Evolutionary conservation across 2,888 invertebrate genomes (phyloP), one percentile per base, ranked within the genome.

Genomic region (Dicyrtomina minuta): DNA sequence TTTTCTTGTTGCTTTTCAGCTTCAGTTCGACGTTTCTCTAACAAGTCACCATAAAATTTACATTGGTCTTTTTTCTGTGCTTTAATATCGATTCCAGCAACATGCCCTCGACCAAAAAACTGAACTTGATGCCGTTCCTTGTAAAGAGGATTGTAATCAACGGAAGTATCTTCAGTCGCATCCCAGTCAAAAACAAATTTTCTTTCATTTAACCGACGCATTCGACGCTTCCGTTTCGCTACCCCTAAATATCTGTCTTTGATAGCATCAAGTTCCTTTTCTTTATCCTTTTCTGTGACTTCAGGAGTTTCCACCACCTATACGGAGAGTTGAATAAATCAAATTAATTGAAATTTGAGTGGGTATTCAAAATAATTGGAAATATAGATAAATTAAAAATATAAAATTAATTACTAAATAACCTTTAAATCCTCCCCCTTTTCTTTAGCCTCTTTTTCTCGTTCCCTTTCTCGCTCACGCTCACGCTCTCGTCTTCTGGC

Each of bases 111-210:
- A 0, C 99, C 99, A 84, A 92, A 99, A 82, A 99, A 97, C 83
- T 97, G 96, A 5, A 96, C 93, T 81, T 83, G 76, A 53, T 77
- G 77, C 8, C 74, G 55, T 49, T 77, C 75, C 53, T 77, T 98
- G 81, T 99, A 99, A 24, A 99, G 84, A 71, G 90, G 88, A 82
- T 99, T 99, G 81, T 99, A 99, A 84, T 99, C 99, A 73, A 91
- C 90, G 2, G 96, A 95, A 0, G 99, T 99, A 80, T 99, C 99
- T 83, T 99, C 99, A 0, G 93, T 91, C 0, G 96, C 96, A 84
- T 99, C 99, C 99, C 99, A 99, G 83, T 99, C 99, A 83, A 99
- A 99, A 0, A 99, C 98, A 85, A 99, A 99, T 84, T 99, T 99
- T 17, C 98, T 86, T 81, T 99, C 99, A 83, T 99, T 99, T 51